Base-by-base conservation (phyloP, 2,888 invertebrate genomes). In the Tinea pellionella region DNA sequence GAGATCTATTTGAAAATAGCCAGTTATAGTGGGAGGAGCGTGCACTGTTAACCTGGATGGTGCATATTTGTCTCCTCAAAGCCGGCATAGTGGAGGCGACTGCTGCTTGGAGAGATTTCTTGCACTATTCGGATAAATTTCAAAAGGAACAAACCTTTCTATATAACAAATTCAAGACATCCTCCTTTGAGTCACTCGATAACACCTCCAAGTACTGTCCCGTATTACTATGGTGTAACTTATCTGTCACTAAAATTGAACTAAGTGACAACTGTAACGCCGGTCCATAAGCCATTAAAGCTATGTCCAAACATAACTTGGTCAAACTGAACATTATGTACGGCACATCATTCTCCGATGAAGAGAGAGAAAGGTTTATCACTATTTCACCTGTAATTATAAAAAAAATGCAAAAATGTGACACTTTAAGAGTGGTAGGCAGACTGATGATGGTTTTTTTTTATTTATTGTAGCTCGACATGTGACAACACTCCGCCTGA, bases 171-270 rank as follows among this genome's bases (percentile, higher is more conserved):
- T 93, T 91, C 57, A 93, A 88, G 58, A 94, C 88, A 67, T 94
- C 93, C 16, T 88, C 87, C 11, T 74, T 79, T 32, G 72, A 85
- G 65, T 88, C 86, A 41, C 92, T 93, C 57, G 92, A 90, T 59
- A 95, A 78, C 56, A 95, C 80, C 72, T 94, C 94, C 63, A 94
- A 75, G 69, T 94, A 94, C 70, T 94, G 92, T 13, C 94, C 94
- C n/a, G 90, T 90, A 43, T 89, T 82, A 61, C 91, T 92, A 63
- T 91, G 91, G 67, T 94, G 94, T 61, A 93, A 89, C 75, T 94
- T 94, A 72, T 95, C 95, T 0, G 93, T 92, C 37, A 95, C 74
- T 61, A 91, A 87, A 60, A 92, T 73, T 19, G n/a, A 12, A 2
- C 18, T 12, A 7, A 62, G 42, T 18, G 90, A 90, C 62, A 94